These are phyloP conservation scores for Choristoneura fumiferana DNA, from an alignment of 1,140 invertebrate genomes.

Conservation along the genomic window DNA sequence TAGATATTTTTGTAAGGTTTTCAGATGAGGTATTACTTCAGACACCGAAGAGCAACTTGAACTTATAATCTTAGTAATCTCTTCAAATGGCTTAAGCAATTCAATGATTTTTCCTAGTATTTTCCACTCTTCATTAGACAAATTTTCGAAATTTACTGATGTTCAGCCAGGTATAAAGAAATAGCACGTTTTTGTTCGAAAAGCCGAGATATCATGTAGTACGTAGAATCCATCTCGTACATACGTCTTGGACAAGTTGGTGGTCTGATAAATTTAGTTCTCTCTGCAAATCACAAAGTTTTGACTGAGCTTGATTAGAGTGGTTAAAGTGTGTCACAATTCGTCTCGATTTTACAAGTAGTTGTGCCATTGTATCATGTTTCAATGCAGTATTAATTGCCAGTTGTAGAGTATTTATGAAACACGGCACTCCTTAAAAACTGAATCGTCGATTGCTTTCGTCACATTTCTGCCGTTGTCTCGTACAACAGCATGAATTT, in stretches of 20 bases:
- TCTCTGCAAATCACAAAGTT: not conserved
- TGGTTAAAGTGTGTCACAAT: conserved; percentile 20
- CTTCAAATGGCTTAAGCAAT: conserved; percentile 39
- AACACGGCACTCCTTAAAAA: conserved; percentile 20
- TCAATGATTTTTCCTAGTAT: conserved; percentile 32
- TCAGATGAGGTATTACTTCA: conserved; percentile 36
- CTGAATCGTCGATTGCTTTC: conserved; percentile 25
- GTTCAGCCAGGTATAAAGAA: conserved; percentile 39
- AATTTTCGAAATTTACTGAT: conserved; percentile 31
- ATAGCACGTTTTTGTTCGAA: conserved; percentile 45
- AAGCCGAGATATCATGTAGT: too few species aligned
- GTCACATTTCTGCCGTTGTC: conserved; percentile 24
- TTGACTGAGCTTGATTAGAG: conserved; percentile 6
- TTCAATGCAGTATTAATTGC: conserved; percentile 19
- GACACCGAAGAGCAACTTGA: conserved; percentile 31
- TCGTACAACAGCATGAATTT: conserved; percentile 26
- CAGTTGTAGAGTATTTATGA: conserved; percentile 24
- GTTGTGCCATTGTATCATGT: not conserved
- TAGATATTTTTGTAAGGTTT: conserved; percentile 34
- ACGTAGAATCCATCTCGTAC: conserved; percentile 20
- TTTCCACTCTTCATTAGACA: conserved; percentile 28
- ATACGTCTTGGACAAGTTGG: conserved; percentile 10
- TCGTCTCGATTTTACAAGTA: not conserved
- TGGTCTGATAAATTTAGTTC: conserved; percentile 6
- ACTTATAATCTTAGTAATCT: conserved; percentile 38